Evolutionary conservation across 64 coral and sea anemone genomes (phyloP), one percentile per base, ranked within the genome.

Genomic region (Acropora tenuis): DNA sequence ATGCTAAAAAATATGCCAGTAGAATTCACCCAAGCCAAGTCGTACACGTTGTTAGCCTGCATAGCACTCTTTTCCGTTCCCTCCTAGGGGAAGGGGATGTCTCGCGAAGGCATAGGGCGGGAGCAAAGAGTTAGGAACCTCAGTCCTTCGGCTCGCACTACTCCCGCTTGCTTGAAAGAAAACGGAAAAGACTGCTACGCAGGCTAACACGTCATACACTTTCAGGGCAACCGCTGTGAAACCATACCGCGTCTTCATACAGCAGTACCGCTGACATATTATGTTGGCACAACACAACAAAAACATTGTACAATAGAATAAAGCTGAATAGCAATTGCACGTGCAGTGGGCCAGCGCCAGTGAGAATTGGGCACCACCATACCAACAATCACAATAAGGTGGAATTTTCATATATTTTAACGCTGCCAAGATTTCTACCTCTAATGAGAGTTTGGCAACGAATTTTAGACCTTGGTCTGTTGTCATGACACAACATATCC

Each of bases 181-280:
- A 53, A 53, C 50, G 50, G 50, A 53, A 53, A 53, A 53, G 50
- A 53, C 50, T 53, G 50, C 50, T 8, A 74, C 71, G 71, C 71
- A 74, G 71, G 71, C 71, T 74, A 74, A 74, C 71, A 74, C 71
- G 74, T 42, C n/a, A 42, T 76, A 76, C 74, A 76, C 74, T 76
- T 76, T 76, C 74, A 76, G 74, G 74, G n/a, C 74, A 76, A 76
- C 41, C 74, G 74, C 74, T 76, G 74, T 76, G 74, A 76, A 76
- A 76, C 74, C 74, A 76, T 76, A 76, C 74, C 74, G 74, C 74
- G 74, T 76, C 45, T 76, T 76, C 74, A 76, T 76, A 76, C 41
- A 76, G 74, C 74, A 76, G 74, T 76, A 76, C 41, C 74, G 74
- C 30, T 76, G 74, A 76, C 74, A 76, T 45, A 76, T 76, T 76